Percentiles rank a stretch among this genome's conserved stretches.
These are phyloP conservation scores for Nysson spinosus DNA, from an alignment of 2,888 invertebrate genomes.

Conservation along the genomic window DNA sequence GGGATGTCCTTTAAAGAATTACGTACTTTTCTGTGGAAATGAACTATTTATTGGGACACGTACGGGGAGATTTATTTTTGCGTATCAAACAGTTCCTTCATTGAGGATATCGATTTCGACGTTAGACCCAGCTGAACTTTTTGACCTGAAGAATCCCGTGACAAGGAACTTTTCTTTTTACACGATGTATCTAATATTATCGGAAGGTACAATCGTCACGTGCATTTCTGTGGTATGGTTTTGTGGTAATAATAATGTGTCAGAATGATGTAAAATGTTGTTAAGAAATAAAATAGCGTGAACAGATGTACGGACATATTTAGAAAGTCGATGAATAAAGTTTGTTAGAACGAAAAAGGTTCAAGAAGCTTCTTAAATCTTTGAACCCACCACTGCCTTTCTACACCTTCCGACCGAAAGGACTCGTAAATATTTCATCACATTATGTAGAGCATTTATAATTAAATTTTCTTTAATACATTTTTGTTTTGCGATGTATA, in stretches of 20 bases:
- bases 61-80: slow-evolving; percentile 27
- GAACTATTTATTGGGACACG: slow-evolving; percentile 25
- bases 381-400: too few relatives aligned
- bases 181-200: neutral
- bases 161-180: slow-evolving; percentile 14
- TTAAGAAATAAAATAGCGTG: too few relatives aligned
- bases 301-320: too few relatives aligned
- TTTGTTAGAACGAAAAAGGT: too few relatives aligned
- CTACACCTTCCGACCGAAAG: too few relatives aligned
- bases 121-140: slow-evolving; percentile 9
- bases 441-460: too few relatives aligned
- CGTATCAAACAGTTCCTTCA: slow-evolving; percentile 2
- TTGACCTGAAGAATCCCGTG: slow-evolving; percentile 14
- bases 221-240: neutral
- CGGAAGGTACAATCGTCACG: slow-evolving; percentile 17
- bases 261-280: neutral
- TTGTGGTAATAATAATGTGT: neutral
- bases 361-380: too few relatives aligned
- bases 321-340: too few relatives aligned
- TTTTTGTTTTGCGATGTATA: too few relatives aligned
- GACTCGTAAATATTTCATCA: too few relatives aligned
- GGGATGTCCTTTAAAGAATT: neutral
- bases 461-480: too few relatives aligned
- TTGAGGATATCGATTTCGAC: slow-evolving; percentile 31
- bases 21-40: slow-evolving; percentile 1